Evolutionary conservation across 2,113 vertebrate species (phyloP), one percentile per base, ranked within the genome.

Genomic region (Pterocles burchelli): DNA sequence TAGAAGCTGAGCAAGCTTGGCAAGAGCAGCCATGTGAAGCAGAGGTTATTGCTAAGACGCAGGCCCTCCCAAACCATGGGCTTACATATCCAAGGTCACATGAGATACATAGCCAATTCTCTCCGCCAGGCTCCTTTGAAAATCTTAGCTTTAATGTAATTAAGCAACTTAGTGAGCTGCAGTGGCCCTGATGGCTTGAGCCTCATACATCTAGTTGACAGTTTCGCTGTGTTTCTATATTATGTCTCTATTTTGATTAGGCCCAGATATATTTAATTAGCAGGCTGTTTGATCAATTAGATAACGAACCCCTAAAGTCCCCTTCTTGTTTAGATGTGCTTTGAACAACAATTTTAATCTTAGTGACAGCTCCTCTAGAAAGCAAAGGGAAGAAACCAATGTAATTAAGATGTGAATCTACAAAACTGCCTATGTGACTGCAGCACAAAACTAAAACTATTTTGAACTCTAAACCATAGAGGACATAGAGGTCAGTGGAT

Each of bases 201-300:
- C 48, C 72, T 76, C 73, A 15, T 28, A 4, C 29, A 82, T 72
- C 58, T 90, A 21, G 70, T 66, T 96, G 90, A 94, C 93, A 85
- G 72, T 93, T 96, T 87, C 89, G 62, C 94, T 97, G 75, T 77
- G 75, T 66, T 77, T 88, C 79, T 97, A 80, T 82, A 89, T 93
- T 97, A 65, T 90, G 82, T 88, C 87, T 96, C 82, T 49, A 68
- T 94, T 97, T 97, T 97, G 95, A 96, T 98, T 98, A 96, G 90
- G 91, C 94, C 93, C 92, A 98, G 93, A 95, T 97, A 90, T 88
- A 96, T 97, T 98, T 98, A 98, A 97, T 98, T 97, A 98, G 95
- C 85, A 96, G 79, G 93, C 92, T 96, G 88, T 94, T 93, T 97
- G 88, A 97, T 97, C 97, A 98, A 96, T 97, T 98, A 98, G 79